phyloP scores from a whole-genome alignment of 2,888 invertebrate species.

The Criorhina ranunculi region DNA sequence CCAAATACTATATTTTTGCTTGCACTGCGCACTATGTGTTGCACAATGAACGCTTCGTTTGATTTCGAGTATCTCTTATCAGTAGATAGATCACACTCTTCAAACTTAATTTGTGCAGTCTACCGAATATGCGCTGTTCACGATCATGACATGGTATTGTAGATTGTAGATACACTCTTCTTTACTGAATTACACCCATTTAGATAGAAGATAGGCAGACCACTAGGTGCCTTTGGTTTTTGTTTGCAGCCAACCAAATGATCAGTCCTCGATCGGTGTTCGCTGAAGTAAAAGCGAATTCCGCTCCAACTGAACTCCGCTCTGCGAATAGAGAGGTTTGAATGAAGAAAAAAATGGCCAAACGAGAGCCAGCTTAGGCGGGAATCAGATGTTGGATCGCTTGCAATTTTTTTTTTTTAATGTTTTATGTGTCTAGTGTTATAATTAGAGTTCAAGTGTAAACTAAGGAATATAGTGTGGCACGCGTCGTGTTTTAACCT shows the following conservation, averaged over 20 bases:
- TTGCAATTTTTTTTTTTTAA: slow-evolving; percentile 3
- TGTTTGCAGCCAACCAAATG: slow-evolving; percentile 13
- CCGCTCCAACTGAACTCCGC: slow-evolving; percentile 6
- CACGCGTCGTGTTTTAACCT: slow-evolving; percentile 3
- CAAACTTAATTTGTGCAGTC: slow-evolving; percentile 20
- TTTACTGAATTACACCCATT: not conserved
- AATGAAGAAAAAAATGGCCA: slow-evolving; percentile 19
- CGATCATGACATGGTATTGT: not conserved
- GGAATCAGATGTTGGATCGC: not conserved
- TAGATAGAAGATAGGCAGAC: slow-evolving; percentile 21
- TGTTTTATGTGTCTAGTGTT: slow-evolving; percentile 6
- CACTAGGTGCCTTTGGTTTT: slow-evolving; percentile 33
- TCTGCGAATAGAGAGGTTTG: not conserved
- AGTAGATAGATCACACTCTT: slow-evolving; percentile 1
- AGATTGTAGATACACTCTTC: slow-evolving; percentile 15
- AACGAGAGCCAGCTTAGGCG: slow-evolving; percentile 31
- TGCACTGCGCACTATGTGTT: not conserved
- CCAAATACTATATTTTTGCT: not conserved
- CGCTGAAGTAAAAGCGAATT: slow-evolving; percentile 46
- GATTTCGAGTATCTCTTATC: slow-evolving; percentile 13
- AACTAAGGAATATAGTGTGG: slow-evolving; percentile 1
- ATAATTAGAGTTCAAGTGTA: slow-evolving; percentile 49
- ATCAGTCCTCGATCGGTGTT: slow-evolving; percentile 59
- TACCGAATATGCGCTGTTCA: slow-evolving; percentile 15
- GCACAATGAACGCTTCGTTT: not conserved